A percentile compares a stretch with the other conserved stretches of the same genome.
These are phyloP conservation scores for Gallinago undulata DNA, from an alignment of 2,113 vertebrate genomes.

Conservation along the genomic window DNA sequence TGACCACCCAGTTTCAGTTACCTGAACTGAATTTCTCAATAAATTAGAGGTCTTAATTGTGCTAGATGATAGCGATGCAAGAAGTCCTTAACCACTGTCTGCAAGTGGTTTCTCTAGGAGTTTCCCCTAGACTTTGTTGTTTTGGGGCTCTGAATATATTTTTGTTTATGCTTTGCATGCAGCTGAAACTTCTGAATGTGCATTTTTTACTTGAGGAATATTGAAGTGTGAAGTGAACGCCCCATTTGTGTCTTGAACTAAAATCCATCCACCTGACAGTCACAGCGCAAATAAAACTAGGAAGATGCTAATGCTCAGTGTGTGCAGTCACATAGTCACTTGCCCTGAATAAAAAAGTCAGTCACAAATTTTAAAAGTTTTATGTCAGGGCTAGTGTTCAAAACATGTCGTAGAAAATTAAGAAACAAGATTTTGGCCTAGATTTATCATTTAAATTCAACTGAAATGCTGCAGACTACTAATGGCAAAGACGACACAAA, in stretches of 20 bases:
- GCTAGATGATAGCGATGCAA: background rate
- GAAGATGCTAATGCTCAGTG: background rate
- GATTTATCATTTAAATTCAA: background rate
- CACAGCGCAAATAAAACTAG: background rate
- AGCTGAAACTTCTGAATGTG: background rate
- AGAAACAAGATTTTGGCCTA: background rate
- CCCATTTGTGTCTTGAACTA: background rate
- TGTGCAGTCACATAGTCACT: background rate
- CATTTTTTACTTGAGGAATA: background rate
- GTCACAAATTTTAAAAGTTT: background rate
- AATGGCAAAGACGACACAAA: background rate
- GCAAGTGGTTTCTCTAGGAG: background rate
- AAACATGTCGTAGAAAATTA: background rate
- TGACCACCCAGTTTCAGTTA: conserved; percentile 51
- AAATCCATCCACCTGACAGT: background rate
- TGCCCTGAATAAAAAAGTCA: background rate
- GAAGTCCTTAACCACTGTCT: background rate
- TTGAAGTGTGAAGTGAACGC: background rate
- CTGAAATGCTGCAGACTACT: background rate
- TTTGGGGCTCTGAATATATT: background rate
- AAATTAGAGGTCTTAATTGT: background rate
- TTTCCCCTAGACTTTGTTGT: background rate
- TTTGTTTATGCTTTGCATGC: conserved; percentile 18
- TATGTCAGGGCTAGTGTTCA: background rate
- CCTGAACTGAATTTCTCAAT: background rate